Base-by-base conservation (phyloP, 2,113 vertebrate genomes). In the Orthonyx spaldingii region DNA sequence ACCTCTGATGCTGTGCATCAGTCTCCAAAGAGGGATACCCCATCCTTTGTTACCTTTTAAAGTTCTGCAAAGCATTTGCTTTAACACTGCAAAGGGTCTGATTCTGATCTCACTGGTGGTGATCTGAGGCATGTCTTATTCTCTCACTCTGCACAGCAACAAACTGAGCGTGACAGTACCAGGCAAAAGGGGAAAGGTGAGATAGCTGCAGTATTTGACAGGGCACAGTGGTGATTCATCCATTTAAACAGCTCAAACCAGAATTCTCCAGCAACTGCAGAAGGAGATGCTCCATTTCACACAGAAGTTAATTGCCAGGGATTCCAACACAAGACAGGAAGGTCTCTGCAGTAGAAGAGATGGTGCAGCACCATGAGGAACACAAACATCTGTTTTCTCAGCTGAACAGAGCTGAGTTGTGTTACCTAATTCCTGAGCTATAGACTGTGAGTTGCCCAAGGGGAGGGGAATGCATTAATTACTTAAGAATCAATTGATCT, bases 401-500 rank as follows among this genome's bases (percentile, higher is more conserved):
- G 57, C 47, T 56, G 22, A 86, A 56, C 9, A 7, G 78, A 86
- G 59, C n/a, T 82, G 55, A 80, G 41, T 37, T 75, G 52, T 42
- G 50, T 76, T 86, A 74, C 46, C 80, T 84, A 59, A 71, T 92
- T 81, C 84, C 84, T 70, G 55, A 50, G 37, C 84, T 92, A 55
- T 46, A 74, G 81, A 91, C 83, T 60, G 27, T 11, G 27, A 68
- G 39, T 30, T 85, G 46, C 50, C 65, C 55, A 50, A 44, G 44
- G 71, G 47, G 46, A 92, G 57, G 84, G 76, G 69, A 83, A 87
- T 59, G 76, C 93, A 92, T 90, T 83, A 76, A 86, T 96, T 80
- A 95, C 83, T 95, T 94, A 91, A 87, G 80, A 78, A 90, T 78
- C 74, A 82, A 93, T 96, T 89, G 90, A 97, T 96, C 87, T 80